A percentile compares a stretch with the other conserved stretches of the same genome.
phyloP scores from a whole-genome alignment of 2,113 vertebrate species.

The Cololabis saira region DNA sequence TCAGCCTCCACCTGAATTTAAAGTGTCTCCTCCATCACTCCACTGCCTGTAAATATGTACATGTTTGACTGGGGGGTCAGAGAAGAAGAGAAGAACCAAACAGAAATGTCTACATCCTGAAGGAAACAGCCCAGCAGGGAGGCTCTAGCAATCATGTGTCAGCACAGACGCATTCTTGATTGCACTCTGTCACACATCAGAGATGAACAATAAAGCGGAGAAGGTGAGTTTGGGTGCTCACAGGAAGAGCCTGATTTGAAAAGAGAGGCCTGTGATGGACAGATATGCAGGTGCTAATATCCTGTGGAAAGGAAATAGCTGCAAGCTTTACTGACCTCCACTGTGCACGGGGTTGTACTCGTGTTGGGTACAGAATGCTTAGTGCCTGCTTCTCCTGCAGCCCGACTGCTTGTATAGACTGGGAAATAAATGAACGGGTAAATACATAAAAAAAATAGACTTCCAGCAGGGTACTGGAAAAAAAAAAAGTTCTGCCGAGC shows the following conservation, averaged over 20 bases:
- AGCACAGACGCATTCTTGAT: slow-evolving; percentile 54
- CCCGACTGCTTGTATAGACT: background rate
- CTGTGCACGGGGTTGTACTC: slow-evolving; percentile 21
- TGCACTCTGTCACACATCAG: slow-evolving; percentile 71
- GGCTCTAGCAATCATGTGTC: slow-evolving; percentile 66
- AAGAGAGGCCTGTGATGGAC: slow-evolving; percentile 50
- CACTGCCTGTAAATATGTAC: slow-evolving; percentile 76
- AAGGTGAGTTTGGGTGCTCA: slow-evolving; percentile 57
- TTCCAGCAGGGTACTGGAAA: background rate
- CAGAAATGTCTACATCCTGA: slow-evolving; percentile 68
- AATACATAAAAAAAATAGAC: background rate
- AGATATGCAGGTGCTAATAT: slow-evolving; percentile 64
- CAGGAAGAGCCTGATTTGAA: slow-evolving; percentile 71
- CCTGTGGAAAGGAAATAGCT: slow-evolving; percentile 61
- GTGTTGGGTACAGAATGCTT: slow-evolving; percentile 29
- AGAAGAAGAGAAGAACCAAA: slow-evolving; percentile 56
- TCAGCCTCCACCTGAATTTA: slow-evolving; percentile 67
- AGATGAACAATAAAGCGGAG: slow-evolving; percentile 70
- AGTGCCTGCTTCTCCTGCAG: slow-evolving; percentile 24
- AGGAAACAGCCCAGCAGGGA: slow-evolving; percentile 42
- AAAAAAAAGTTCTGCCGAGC: background rate
- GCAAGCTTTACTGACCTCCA: slow-evolving; percentile 50
- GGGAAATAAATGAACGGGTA: no score
- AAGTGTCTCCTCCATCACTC: slow-evolving; percentile 56
- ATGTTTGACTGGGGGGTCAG: slow-evolving; percentile 80